These are phyloP conservation scores for Coelogynopora nodosa DNA, from an alignment of 2,888 invertebrate species.

Conservation along the genomic window DNA sequence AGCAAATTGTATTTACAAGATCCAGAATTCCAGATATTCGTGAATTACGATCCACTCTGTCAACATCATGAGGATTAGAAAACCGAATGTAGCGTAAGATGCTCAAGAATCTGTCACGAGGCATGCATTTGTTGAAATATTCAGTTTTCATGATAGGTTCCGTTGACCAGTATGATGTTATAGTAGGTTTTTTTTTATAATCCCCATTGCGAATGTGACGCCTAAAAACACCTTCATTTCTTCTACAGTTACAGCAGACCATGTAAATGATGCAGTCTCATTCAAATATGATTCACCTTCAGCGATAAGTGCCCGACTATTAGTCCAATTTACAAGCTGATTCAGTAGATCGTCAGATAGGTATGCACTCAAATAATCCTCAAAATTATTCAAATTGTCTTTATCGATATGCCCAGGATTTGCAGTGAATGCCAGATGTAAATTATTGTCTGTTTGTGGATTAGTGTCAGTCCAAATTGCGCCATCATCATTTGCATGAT, in stretches of 20 bases:
- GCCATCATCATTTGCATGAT: background rate
- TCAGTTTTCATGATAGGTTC: background rate
- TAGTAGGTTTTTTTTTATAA: slow-evolving; percentile 3
- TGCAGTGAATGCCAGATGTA: too few species aligned
- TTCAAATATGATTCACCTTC: too few species aligned
- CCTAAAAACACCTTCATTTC: slow-evolving; percentile 24
- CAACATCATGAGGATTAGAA: background rate
- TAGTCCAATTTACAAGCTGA: too few species aligned
- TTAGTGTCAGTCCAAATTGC: background rate
- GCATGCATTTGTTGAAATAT: background rate
- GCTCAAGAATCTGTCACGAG: background rate
- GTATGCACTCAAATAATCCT: too few species aligned
- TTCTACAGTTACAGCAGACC: too few species aligned
- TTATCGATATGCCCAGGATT: too few species aligned
- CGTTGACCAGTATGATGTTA: background rate
- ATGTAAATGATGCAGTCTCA: too few species aligned
- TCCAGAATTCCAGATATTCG: background rate
- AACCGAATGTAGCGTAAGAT: background rate
- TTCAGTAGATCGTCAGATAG: too few species aligned
- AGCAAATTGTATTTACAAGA: background rate
- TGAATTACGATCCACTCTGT: background rate
- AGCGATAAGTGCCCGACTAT: too few species aligned
- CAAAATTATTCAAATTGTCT: too few species aligned
- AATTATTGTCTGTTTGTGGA: background rate
- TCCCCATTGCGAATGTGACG: background rate